These are phyloP conservation scores for Crambe crambe DNA, from an alignment of 37 sponge, comb jelly and placozoan genomes.

Conservation along the genomic window DNA sequence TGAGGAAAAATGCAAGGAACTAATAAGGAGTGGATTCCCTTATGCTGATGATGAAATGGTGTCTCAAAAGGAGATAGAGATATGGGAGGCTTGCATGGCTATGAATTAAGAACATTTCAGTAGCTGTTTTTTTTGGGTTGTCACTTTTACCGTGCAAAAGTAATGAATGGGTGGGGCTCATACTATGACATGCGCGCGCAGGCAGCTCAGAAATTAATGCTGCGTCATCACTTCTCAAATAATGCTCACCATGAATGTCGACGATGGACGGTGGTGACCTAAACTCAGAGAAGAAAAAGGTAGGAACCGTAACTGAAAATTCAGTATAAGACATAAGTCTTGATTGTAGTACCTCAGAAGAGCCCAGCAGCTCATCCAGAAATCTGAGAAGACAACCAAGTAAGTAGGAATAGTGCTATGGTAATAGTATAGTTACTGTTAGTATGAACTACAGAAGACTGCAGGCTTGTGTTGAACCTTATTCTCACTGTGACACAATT, in stretches of 20 bases:
- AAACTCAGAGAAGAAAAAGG: neutral
- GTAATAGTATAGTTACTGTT: neutral
- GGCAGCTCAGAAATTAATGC: no score
- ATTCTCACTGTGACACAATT: neutral
- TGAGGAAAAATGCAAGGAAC: neutral
- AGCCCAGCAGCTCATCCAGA: neutral
- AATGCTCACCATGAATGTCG: neutral
- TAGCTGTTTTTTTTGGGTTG: no score
- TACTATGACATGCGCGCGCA: neutral
- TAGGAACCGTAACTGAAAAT: neutral
- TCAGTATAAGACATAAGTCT: neutral
- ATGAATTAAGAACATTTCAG: no score
- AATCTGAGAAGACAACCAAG: neutral
- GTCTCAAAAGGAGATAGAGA: conserved; percentile 8
- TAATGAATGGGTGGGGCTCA: neutral
- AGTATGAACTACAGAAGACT: neutral
- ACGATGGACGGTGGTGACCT: neutral
- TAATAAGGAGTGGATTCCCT: conserved; percentile 43
- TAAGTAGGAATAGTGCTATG: neutral
- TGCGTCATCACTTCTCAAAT: no score
- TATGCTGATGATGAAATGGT: conserved; percentile 61
- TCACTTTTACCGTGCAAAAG: no score
- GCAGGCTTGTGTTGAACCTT: neutral
- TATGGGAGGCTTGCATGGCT: conserved; percentile 26
- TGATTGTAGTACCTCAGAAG: neutral